Evolutionary conservation across 1,140 invertebrate genomes (phyloP).

Genomic region (Drosophila miranda): DNA sequence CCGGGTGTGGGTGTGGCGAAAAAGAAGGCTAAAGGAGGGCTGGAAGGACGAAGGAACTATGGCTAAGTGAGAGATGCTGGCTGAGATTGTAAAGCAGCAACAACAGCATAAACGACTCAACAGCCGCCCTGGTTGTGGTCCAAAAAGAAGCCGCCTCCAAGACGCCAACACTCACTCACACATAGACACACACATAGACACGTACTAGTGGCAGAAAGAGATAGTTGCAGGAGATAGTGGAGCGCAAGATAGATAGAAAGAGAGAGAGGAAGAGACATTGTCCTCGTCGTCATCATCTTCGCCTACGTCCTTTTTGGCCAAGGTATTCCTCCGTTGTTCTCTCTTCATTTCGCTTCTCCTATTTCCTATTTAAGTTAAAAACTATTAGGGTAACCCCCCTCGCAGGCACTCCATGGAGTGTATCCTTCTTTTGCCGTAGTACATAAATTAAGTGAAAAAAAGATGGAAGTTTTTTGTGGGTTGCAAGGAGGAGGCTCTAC

Average conservation of each 20-base stretch:
- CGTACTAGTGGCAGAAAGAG: conserved; percentile 14
- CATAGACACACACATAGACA: not conserved
- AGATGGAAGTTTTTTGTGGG: conserved; percentile 8
- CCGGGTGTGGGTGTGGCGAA: not conserved
- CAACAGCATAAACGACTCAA: conserved; percentile 46
- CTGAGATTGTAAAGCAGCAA: not conserved
- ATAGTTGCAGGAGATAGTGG: conserved; percentile 5
- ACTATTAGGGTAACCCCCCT: conserved; percentile 67
- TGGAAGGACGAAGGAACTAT: conserved; percentile 15
- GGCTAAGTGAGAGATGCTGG: conserved; percentile 44
- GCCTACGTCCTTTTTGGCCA: conserved; percentile 43
- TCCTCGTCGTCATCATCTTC: conserved; percentile 45
- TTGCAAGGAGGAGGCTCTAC: not conserved
- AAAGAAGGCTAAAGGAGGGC: not conserved
- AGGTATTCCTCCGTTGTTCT: conserved; percentile 12
- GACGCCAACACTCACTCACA: conserved; percentile 52
- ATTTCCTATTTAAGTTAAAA: conserved; percentile 70
- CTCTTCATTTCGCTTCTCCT: not conserved
- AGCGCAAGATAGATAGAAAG: not conserved
- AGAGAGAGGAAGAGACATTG: conserved; percentile 36
- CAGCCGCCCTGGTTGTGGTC: conserved; percentile 44
- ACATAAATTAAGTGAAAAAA: conserved; percentile 66
- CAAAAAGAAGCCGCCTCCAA: conserved; percentile 49
- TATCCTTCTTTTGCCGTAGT: conserved; percentile 29
- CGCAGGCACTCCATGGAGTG: not conserved